Evolutionary conservation across 2,888 invertebrate genomes (phyloP).

Genomic region (Cheilosia scutellata): DNA sequence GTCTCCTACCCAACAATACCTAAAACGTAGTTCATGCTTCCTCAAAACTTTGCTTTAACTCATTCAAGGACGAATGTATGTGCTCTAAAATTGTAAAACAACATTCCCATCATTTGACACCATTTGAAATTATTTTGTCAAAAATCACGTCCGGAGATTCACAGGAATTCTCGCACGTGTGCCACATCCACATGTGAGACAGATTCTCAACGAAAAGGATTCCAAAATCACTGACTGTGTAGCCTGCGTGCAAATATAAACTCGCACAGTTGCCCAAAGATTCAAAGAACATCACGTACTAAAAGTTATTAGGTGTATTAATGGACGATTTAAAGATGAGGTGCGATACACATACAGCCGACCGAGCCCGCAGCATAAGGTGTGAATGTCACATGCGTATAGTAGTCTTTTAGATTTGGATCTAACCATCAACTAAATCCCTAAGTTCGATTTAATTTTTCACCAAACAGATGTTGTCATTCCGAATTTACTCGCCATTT

Average conservation of each 20-base stretch:
- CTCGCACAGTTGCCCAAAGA: neutral
- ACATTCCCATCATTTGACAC: neutral
- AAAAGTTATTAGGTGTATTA: constrained; percentile 61
- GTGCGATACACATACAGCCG: constrained; percentile 10
- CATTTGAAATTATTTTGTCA: constrained; percentile 43
- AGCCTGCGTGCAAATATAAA: constrained; percentile 16
- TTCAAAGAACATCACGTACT: constrained; percentile 49
- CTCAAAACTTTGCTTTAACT: too few relatives aligned
- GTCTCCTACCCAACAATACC: too few relatives aligned
- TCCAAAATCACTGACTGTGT: neutral
- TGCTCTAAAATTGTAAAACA: too few relatives aligned
- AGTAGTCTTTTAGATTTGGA: neutral
- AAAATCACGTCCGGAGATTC: constrained; percentile 61
- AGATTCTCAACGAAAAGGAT: constrained; percentile 23
- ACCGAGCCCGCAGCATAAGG: constrained; percentile 19
- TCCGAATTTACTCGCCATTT: constrained; percentile 55
- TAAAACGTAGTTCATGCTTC: too few relatives aligned
- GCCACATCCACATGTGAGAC: constrained; percentile 37
- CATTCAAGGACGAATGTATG: too few relatives aligned
- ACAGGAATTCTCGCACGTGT: constrained; percentile 9
- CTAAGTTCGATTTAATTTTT: constrained; percentile 67
- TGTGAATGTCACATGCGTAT: constrained; percentile 39
- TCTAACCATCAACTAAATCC: constrained; percentile 33
- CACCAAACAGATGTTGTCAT: constrained; percentile 62
- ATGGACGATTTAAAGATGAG: constrained; percentile 67